Evolutionary conservation across 2,888 invertebrate genomes (phyloP).

Genomic region (Hyalella azteca): DNA sequence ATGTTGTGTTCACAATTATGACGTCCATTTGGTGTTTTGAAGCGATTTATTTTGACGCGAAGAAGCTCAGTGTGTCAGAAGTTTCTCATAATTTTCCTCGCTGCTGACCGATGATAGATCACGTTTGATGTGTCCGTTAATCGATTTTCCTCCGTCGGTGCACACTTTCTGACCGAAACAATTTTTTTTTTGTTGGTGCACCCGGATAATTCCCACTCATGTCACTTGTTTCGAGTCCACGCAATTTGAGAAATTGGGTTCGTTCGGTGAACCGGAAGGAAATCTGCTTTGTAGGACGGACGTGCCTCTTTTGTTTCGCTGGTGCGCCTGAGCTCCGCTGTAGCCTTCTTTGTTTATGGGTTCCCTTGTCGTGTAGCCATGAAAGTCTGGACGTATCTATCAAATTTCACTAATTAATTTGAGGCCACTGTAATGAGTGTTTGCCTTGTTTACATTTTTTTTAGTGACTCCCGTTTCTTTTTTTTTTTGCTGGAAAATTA

Average conservation of each 20-base stretch:
- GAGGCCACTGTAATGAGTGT: no score
- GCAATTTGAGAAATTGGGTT: background rate
- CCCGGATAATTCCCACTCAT: background rate
- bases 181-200: no score
- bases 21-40: background rate
- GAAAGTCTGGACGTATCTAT: no score
- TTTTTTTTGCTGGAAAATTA: no score
- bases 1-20: no score
- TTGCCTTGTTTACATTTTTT: no score
- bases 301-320: conserved; percentile 14
- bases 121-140: conserved; percentile 3
- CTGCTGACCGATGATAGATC: background rate
- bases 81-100: background rate
- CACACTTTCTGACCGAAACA: background rate
- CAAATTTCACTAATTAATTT: no score
- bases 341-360: background rate
- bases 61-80: background rate
- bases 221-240: background rate
- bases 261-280: conserved; percentile 33
- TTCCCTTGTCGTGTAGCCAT: no score
- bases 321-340: background rate
- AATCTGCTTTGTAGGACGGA: conserved; percentile 26
- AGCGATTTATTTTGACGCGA: background rate
- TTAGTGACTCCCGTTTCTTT: no score
- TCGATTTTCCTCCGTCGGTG: background rate